phyloP scores from a whole-genome alignment of 2,797 vertebrate species.

The Lateolabrax maculatus region DNA sequence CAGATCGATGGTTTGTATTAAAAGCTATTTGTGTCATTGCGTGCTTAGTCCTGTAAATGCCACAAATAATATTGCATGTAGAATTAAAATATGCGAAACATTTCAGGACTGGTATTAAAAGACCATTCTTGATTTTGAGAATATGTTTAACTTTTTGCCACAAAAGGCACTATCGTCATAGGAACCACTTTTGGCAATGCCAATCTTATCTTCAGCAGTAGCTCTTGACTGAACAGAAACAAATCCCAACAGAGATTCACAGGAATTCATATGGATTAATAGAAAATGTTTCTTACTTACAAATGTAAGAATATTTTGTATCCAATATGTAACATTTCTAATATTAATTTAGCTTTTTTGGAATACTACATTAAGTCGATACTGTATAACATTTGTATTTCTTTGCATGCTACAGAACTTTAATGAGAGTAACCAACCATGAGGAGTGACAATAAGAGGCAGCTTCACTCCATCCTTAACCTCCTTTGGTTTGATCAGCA shows the following conservation, averaged over 20 bases:
- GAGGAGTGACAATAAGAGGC: constrained; percentile 93
- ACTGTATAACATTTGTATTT: neutral
- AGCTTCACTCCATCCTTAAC: constrained; percentile 82
- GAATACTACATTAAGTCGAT: neutral
- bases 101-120: constrained; percentile 18
- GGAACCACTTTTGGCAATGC: constrained; percentile 39
- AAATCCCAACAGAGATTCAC: constrained; percentile 26
- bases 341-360: neutral
- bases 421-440: constrained; percentile 86
- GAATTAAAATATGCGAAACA: constrained; percentile 10
- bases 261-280: too few relatives aligned
- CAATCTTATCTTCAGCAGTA: constrained; percentile 29
- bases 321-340: neutral
- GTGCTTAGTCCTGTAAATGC: neutral
- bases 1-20: neutral
- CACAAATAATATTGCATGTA: neutral
- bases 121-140: constrained; percentile 26
- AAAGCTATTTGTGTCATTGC: neutral
- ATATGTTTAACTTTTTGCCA: constrained; percentile 19
- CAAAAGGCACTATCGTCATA: constrained; percentile 38
- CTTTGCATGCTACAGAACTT: constrained; percentile 2
- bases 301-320: neutral
- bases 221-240: constrained; percentile 29
- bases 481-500: constrained; percentile 91
- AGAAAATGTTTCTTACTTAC: neutral